These are phyloP conservation scores for Dexiosoma caninum DNA, from an alignment of 2,888 invertebrate genomes.

Conservation along the genomic window DNA sequence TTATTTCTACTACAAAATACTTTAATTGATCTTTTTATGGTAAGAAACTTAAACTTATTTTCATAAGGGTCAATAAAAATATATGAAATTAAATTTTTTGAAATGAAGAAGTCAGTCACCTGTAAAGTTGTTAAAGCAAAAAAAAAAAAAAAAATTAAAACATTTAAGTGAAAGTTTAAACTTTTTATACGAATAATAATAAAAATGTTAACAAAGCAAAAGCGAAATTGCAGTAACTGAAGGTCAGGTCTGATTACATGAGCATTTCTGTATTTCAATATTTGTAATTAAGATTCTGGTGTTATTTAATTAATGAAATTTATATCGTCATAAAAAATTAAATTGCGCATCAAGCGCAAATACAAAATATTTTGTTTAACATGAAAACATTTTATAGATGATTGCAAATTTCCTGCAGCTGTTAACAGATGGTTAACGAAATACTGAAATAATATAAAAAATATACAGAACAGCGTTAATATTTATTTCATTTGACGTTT, in stretches of 20 bases:
- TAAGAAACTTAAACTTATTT: too few species aligned
- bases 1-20: too few species aligned
- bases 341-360: not conserved
- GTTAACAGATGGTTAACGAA: too few species aligned
- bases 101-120: not conserved
- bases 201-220: not conserved
- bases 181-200: conserved; percentile 4
- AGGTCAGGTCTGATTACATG: conserved; percentile 24
- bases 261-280: not conserved
- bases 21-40: too few species aligned
- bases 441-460: too few species aligned
- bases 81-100: not conserved
- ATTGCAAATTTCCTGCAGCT: too few species aligned
- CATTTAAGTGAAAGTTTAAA: conserved; percentile 28
- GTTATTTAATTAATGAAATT: not conserved
- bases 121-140: not conserved
- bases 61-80: too few species aligned
- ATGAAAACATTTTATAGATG: too few species aligned
- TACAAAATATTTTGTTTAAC: too few species aligned
- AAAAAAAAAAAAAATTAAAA: not conserved
- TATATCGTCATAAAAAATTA: not conserved
- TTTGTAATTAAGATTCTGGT: not conserved
- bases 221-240: conserved; percentile 9
- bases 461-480: too few species aligned
- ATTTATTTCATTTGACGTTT: not conserved